Evolutionary conservation across 2,113 vertebrate species (phyloP).

Genomic region (Fulmarus glacialis): DNA sequence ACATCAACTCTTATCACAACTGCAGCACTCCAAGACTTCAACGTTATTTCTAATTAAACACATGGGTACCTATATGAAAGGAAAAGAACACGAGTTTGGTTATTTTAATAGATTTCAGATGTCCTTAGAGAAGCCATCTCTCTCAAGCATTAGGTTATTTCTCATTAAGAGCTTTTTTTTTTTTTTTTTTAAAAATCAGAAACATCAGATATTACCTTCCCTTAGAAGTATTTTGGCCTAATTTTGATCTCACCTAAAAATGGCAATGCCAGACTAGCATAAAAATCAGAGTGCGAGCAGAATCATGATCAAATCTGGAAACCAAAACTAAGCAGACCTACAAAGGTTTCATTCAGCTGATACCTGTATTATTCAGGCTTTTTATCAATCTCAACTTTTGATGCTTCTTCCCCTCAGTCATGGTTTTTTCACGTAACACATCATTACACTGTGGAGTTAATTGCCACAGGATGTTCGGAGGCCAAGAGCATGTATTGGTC

Average conservation of each 20-base stretch:
- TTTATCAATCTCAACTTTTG: background rate
- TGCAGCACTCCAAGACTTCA: slow-evolving; percentile 9
- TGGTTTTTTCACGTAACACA: background rate
- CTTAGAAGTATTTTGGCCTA: background rate
- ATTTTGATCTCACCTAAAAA: slow-evolving; percentile 10
- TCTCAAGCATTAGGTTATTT: background rate
- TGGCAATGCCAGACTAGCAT: background rate
- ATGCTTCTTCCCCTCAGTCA: background rate
- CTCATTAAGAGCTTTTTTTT: background rate
- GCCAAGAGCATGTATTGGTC: background rate
- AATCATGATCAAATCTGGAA: background rate
- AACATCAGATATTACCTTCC: background rate
- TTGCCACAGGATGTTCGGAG: background rate
- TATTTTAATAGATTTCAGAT: background rate
- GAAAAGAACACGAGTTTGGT: background rate
- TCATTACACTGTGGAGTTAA: background rate
- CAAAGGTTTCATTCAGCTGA: background rate
- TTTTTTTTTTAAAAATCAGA: background rate
- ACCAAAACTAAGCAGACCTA: background rate
- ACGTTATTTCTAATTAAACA: slow-evolving; percentile 49
- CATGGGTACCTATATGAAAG: background rate
- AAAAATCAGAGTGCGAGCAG: background rate
- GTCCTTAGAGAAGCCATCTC: background rate
- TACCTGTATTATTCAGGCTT: background rate
- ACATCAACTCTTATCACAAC: slow-evolving; percentile 43